These are phyloP conservation scores for Vimba vimba DNA, from an alignment of 2,113 vertebrate species.

Conservation along the genomic window DNA sequence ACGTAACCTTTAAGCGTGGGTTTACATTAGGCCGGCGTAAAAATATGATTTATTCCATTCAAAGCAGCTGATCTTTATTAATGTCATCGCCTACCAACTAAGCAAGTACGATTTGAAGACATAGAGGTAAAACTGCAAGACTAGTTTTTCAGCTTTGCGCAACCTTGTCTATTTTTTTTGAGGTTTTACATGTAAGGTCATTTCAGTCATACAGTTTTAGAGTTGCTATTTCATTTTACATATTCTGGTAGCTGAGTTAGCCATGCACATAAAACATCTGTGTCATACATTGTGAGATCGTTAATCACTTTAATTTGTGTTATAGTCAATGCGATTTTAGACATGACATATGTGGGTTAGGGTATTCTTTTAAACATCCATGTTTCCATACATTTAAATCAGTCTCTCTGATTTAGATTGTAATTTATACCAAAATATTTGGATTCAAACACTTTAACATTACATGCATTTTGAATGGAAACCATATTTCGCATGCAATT, in stretches of 20 bases:
- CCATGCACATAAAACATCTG: conserved; percentile 73
- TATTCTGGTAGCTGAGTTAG: conserved; percentile 67
- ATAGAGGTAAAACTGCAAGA: conserved; percentile 50
- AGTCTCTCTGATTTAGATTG: conserved; percentile 58
- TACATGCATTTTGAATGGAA: neutral
- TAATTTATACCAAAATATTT: conserved; percentile 17
- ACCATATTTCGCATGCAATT: neutral
- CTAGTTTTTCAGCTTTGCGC: conserved; percentile 68
- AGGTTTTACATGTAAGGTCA: conserved; percentile 72
- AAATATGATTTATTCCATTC: conserved; percentile 86
- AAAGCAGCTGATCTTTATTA: conserved; percentile 81
- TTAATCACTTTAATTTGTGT: conserved; percentile 90
- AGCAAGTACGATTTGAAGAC: conserved; percentile 65
- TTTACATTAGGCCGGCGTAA: conserved; percentile 81
- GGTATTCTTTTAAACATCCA: conserved; percentile 75
- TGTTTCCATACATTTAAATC: conserved; percentile 62
- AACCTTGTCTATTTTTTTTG: conserved; percentile 68
- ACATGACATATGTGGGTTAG: conserved; percentile 86
- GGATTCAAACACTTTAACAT: neutral
- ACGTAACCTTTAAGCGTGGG: conserved; percentile 89
- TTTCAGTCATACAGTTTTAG: conserved; percentile 64
- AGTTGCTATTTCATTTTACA: conserved; percentile 60
- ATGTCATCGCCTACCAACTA: conserved; percentile 72
- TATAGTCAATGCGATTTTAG: conserved; percentile 79
- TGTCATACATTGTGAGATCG: conserved; percentile 82